Percentiles rank a stretch among this genome's conserved stretches.
These are phyloP conservation scores for Ganaspis sp. DNA, from an alignment of 1,140 invertebrate species.

Conservation along the genomic window DNA sequence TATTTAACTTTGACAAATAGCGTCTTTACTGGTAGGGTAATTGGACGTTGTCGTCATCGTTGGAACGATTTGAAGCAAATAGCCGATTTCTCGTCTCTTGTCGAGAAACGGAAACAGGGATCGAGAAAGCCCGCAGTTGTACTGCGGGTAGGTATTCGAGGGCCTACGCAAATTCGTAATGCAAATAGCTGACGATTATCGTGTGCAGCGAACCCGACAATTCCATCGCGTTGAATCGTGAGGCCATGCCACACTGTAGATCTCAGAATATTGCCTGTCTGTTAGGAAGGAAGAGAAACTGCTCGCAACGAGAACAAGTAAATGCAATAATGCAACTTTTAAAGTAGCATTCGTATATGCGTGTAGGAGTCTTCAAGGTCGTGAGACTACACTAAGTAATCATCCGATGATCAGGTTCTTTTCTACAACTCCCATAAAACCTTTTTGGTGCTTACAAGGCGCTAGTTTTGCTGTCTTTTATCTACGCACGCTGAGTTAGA, in stretches of 20 bases:
- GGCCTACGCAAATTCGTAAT: constrained; percentile 53
- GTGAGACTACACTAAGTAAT: constrained; percentile 53
- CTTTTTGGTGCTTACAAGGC: too few species aligned
- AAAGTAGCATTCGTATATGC: constrained; percentile 49
- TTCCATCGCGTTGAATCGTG: constrained; percentile 49
- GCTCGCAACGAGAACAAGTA: constrained; percentile 31
- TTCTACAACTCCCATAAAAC: too few species aligned
- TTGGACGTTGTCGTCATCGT: constrained; percentile 47
- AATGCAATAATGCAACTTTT: constrained; percentile 40
- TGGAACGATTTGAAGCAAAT: neutral
- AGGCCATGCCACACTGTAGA: constrained; percentile 36
- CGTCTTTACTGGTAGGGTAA: constrained; percentile 38
- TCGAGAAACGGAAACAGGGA: neutral
- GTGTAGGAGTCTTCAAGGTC: constrained; percentile 59
- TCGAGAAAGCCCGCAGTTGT: neutral
- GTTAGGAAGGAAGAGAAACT: constrained; percentile 36
- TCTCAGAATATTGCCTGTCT: constrained; percentile 44
- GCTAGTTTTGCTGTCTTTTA: too few species aligned
- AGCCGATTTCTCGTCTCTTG: neutral
- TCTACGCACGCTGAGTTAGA: too few species aligned
- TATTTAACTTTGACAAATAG: constrained; percentile 39
- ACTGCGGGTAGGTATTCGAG: constrained; percentile 23
- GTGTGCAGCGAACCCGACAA: constrained; percentile 52
- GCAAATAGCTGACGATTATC: constrained; percentile 53
- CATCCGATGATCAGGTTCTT: constrained; percentile 63